Conservation (phyloP, 2,113 vertebrate genomes). For the Orientallactaga bullata region DNA sequence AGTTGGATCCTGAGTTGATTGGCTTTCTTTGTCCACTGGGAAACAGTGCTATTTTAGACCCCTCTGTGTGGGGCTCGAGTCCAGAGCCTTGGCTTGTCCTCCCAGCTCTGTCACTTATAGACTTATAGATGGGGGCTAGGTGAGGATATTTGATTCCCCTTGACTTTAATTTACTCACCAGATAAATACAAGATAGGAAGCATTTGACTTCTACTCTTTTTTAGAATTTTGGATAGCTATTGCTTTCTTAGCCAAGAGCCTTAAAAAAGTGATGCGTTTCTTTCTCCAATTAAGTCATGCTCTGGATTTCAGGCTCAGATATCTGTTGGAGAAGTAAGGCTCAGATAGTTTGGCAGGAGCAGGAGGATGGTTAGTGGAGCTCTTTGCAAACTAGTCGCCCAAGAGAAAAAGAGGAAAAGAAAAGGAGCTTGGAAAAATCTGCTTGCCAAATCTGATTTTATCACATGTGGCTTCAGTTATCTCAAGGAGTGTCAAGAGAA, state of each 20-base stretch:
- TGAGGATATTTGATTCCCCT: not conserved
- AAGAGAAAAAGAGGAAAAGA: not conserved
- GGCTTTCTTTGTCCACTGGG: not conserved
- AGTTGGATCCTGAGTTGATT: rapidly evolving
- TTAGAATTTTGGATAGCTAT: constrained; percentile 31
- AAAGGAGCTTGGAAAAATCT: not conserved
- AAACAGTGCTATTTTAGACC: not conserved
- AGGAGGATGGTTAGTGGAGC: too few relatives aligned
- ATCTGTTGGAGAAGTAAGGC: not conserved
- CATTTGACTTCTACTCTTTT: not conserved
- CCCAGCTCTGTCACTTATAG: not conserved
- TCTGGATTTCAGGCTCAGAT: not conserved
- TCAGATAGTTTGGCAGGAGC: not conserved
- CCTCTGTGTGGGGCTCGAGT: not conserved
- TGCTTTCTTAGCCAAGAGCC: constrained; percentile 2
- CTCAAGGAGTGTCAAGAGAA: constrained; percentile 51
- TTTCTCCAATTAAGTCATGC: not conserved
- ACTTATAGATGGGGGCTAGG: not conserved
- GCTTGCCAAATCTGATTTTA: constrained; percentile 45
- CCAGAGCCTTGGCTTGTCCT: not conserved
- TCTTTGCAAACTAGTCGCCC: not conserved
- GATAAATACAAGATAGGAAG: constrained; percentile 41
- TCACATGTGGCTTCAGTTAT: constrained; percentile 52
- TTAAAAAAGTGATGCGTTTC: constrained; percentile 1
- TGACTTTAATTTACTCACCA: constrained; percentile 27